Base-by-base conservation (phyloP, 1,140 invertebrate genomes). In the Procambarus virginalis region DNA sequence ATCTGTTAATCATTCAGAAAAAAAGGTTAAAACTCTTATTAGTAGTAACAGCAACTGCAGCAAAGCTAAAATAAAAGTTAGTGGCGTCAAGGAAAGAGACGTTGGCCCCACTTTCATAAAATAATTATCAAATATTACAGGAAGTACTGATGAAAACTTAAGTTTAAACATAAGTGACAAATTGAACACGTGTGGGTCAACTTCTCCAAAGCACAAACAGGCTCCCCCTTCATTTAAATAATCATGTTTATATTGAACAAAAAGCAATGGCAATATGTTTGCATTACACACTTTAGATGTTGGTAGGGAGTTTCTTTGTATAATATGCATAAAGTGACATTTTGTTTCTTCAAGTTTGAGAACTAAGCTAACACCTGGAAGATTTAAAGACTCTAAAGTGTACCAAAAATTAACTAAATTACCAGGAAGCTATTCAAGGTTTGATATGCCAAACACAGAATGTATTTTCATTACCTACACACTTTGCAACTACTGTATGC, bases 41-140 rank as follows among this genome's bases (percentile, higher is more conserved):
- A 34, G 68, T 34, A 73, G 20, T 73, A 73, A 20, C 20, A 34
- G 68, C n/a, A 34, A 34, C 22, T 73, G 68, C n/a, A 5, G n/a
- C 68, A 73, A 73, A 73, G 68, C 68, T 73, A 73, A 73, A 73
- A 73, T 73, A 34, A 73, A 73, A 34, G 22, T 73, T 73, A 73
- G 68, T 73, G 22, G 68, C 68, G 22, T 73, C 22, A 3, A 34
- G 68, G 68, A 73, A 20, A 73, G 68, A 73, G 68, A 73, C 20
- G 68, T 73, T 73, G 68, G 68, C 68, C 68, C 68, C n/a, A 73
- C 68, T 73, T 73, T 73, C n/a, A 34, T 5, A 73, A 34, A 73
- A 73, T 34, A 78, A 22, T 49, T 17, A 10, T 8, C n/a, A 20
- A 55, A 3, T 55, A 78, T 48, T 14, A 34, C 75, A 46, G 9